These are phyloP conservation scores for Hirtodrosophila trivittata DNA, from an alignment of 2,888 invertebrate species.

Conservation along the genomic window DNA sequence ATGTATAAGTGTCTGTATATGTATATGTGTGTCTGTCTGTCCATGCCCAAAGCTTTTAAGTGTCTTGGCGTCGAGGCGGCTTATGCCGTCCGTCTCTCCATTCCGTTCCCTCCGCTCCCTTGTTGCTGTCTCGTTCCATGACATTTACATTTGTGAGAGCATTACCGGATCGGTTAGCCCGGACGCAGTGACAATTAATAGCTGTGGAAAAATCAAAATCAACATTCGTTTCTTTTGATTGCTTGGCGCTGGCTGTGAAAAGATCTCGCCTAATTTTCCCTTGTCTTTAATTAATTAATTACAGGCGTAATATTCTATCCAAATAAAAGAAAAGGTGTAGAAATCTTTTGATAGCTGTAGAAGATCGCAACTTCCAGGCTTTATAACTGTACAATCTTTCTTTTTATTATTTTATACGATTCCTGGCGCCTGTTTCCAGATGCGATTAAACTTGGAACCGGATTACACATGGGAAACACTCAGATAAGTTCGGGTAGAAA, in stretches of 20 bases:
- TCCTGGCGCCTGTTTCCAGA: constrained; percentile 48
- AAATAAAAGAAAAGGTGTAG: constrained; percentile 17
- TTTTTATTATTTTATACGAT: constrained; percentile 26
- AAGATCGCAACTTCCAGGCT: constrained; percentile 6
- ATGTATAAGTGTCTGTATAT: not conserved
- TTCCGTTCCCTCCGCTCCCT: constrained; percentile 16
- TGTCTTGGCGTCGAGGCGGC: constrained; percentile 80
- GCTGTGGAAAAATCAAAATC: constrained; percentile 64
- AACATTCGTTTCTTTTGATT: constrained; percentile 51
- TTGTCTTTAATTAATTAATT: constrained; percentile 74
- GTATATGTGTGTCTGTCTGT: constrained; percentile 21
- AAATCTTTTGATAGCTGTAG: constrained; percentile 43
- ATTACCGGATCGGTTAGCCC: constrained; percentile 12
- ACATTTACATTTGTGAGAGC: constrained; percentile 75
- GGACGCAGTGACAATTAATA: constrained; percentile 62
- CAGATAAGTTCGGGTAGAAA: constrained; percentile 30
- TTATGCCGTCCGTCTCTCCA: constrained; percentile 58
- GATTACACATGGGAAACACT: constrained; percentile 35
- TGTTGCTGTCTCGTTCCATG: constrained; percentile 12
- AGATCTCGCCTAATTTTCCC: constrained; percentile 74
- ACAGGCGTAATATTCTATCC: constrained; percentile 43
- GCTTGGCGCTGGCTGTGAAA: constrained; percentile 60
- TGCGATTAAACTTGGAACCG: constrained; percentile 8
- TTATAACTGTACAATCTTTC: constrained; percentile 28
- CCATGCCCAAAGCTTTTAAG: constrained; percentile 78